Evolutionary conservation across 2,797 vertebrate species (phyloP), one percentile per base, ranked within the genome.

Genomic region (Danio kyathit): DNA sequence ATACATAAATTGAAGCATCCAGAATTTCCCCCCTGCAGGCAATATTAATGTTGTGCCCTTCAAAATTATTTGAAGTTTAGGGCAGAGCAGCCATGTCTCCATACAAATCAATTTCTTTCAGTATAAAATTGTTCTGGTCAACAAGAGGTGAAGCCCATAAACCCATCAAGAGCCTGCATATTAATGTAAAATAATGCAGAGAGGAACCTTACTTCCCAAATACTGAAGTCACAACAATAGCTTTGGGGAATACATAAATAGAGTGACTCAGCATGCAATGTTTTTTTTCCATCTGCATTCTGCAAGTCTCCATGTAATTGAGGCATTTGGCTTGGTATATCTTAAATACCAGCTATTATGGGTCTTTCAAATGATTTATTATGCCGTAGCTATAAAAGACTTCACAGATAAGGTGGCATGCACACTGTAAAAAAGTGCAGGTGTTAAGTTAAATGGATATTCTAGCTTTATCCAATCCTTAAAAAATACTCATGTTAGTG

Each of bases 41-140:
- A 78, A 21, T 40, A 38, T 73, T 43, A 81, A 83, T 69, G 29
- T 76, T 65, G 74, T 79, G 78, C 75, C 74, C 78, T 86, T 86
- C 82, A 83, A 52, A 82, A 81, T 81, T 38, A 83, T 81, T 79
- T 74, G 57, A 79, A 69, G 75, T 79, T 73, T 65, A 74, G 51
- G 44, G 54, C 63, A 74, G 54, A 75, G 66, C 43, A 66, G 40
- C 19, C 57, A 38, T 74, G 41, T 72, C 56, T 66, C 19, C 11
- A 5, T 52, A 52, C 52, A 70, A 73, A 86, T 83, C 65, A 73
- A 80, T 83, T 80, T 67, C 46, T 76, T 44, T 85, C 69, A 70
- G 61, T 76, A 76, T 82, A 75, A 86, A 81, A 80, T 80, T 80
- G 81, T 44, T 65, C 63, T 83, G 80, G 75, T 82, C 81, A 85